Evolutionary conservation across 2,888 invertebrate genomes (phyloP).

Genomic region (Ormia ochracea): DNA sequence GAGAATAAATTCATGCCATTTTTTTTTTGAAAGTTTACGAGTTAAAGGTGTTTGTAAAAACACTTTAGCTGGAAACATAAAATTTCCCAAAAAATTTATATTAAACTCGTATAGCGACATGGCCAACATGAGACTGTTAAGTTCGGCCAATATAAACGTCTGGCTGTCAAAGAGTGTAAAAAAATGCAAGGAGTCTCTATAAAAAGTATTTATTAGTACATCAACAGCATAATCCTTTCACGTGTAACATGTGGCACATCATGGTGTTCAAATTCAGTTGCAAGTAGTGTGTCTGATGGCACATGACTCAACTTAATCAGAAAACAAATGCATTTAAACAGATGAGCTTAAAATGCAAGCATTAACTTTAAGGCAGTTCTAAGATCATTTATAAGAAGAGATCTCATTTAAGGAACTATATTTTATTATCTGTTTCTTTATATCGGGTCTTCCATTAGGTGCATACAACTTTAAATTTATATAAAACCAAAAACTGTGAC

Average conservation of each 20-base stretch:
- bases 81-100: not conserved
- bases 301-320: slow-evolving; percentile 36
- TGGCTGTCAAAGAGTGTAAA: not conserved
- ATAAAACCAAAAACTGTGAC: too few species aligned
- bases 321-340: slow-evolving; percentile 31
- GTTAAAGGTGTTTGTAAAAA: slow-evolving; percentile 53
- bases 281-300: slow-evolving; percentile 24
- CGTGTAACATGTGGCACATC: not conserved
- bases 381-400: too few species aligned
- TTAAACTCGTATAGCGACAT: not conserved
- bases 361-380: too few species aligned
- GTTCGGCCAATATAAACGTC: slow-evolving; percentile 20
- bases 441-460: too few species aligned
- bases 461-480: too few species aligned
- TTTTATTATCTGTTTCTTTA: too few species aligned
- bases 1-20: not conserved
- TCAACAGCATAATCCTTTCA: not conserved
- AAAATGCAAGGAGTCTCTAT: not conserved
- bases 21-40: slow-evolving; percentile 9
- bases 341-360: slow-evolving; percentile 2
- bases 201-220: not conserved
- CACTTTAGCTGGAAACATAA: slow-evolving; percentile 41
- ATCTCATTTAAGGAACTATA: too few species aligned
- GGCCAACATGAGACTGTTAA: slow-evolving; percentile 24
- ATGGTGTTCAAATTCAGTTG: slow-evolving; percentile 30